These are phyloP conservation scores for Drosophila anceps DNA, from an alignment of 2,888 invertebrate species.

Conservation along the genomic window DNA sequence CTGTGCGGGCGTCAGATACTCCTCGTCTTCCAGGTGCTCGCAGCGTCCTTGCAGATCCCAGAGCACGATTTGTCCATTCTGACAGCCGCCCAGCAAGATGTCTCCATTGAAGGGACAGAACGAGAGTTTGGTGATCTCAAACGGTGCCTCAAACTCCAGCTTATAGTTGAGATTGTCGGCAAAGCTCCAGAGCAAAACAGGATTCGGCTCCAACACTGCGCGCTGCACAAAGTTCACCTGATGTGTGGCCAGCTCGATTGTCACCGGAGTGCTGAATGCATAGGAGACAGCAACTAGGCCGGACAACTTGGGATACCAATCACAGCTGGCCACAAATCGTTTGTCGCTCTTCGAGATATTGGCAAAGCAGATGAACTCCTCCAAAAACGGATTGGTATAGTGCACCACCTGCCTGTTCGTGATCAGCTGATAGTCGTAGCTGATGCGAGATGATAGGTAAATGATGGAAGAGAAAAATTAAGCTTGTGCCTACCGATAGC, in stretches of 20 bases:
- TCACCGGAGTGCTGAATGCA: slow-evolving; percentile 86
- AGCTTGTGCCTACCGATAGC: slow-evolving; percentile 83
- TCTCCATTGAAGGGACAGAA: slow-evolving; percentile 90
- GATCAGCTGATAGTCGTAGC: slow-evolving; percentile 84
- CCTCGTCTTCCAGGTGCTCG: slow-evolving; percentile 88
- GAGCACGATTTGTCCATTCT: slow-evolving; percentile 90
- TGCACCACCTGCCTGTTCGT: slow-evolving; percentile 70
- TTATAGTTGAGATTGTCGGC: slow-evolving; percentile 89
- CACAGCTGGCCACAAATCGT: slow-evolving; percentile 88
- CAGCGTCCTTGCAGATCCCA: slow-evolving; percentile 90
- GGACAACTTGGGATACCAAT: slow-evolving; percentile 90
- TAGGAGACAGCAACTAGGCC: slow-evolving; percentile 90
- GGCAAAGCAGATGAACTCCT: slow-evolving; percentile 88
- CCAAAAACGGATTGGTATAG: slow-evolving; percentile 80
- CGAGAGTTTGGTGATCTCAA: slow-evolving; percentile 88
- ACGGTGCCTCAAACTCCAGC: slow-evolving; percentile 89
- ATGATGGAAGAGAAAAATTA: not conserved
- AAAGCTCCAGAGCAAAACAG: slow-evolving; percentile 91
- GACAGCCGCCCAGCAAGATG: slow-evolving; percentile 89
- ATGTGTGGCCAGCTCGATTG: slow-evolving; percentile 66
- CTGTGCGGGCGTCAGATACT: slow-evolving; percentile 88
- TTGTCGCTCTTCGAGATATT: slow-evolving; percentile 88
- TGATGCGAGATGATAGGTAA: slow-evolving; percentile 21
- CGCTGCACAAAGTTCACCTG: slow-evolving; percentile 86
- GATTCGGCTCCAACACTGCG: slow-evolving; percentile 88